Conservation (phyloP, 92 coral and sea anemone species). For the Epizoanthus ramosus region DNA sequence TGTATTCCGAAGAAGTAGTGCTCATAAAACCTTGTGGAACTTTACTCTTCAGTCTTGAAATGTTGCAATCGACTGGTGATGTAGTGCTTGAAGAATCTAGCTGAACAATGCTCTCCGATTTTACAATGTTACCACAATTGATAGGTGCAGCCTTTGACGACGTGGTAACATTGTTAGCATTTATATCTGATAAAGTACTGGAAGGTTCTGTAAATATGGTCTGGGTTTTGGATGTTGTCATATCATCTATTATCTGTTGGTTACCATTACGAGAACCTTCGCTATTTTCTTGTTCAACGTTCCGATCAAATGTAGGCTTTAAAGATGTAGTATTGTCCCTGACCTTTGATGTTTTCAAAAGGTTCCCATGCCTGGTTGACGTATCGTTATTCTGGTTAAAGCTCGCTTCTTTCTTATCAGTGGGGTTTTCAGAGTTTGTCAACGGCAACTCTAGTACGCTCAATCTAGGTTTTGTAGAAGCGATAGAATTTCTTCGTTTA, state of each 20-base stretch:
- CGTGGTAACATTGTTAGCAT: neutral
- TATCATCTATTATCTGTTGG: neutral
- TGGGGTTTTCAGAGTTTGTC: neutral
- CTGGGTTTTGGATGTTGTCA: neutral
- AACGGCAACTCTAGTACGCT: neutral
- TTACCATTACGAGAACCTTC: neutral
- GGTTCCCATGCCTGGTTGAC: neutral
- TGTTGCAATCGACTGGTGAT: neutral
- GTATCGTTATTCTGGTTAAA: neutral
- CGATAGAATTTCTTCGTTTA: slow-evolving; percentile 18
- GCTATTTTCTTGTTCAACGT: neutral
- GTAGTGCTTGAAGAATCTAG: neutral
- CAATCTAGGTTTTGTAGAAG: neutral
- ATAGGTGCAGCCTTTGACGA: neutral
- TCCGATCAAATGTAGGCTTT: neutral
- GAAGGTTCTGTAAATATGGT: neutral
- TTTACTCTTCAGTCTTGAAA: neutral
- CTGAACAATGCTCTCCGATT: neutral
- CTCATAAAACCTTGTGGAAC: neutral
- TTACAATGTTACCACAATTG: neutral
- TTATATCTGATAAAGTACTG: neutral
- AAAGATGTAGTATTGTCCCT: neutral
- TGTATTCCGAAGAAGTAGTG: neutral
- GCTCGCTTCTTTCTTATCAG: neutral
- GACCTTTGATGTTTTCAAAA: neutral